A percentile compares a stretch with the other conserved stretches of the same genome.
phyloP scores from a whole-genome alignment of 2,888 invertebrate species.

The Allacma fusca region DNA sequence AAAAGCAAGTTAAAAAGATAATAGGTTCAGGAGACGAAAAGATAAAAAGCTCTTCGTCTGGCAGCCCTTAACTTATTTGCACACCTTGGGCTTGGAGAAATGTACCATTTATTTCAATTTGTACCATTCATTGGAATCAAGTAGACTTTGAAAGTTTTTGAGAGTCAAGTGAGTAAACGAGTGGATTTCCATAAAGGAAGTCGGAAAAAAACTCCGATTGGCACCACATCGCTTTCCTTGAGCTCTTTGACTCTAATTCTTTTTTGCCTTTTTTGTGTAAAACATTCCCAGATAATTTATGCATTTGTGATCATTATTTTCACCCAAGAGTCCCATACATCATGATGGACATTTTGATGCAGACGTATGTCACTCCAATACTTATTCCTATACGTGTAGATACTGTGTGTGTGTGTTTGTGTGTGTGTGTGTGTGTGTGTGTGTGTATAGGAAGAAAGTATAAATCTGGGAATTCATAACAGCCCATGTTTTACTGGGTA shows the following conservation, averaged over 20 bases:
- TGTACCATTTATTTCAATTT: neutral
- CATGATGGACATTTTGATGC: neutral
- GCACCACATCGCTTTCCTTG: neutral
- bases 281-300: constrained; percentile 19
- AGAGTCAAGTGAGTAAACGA: neutral
- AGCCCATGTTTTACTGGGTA: neutral
- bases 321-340: constrained; percentile 9
- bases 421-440: too few relatives aligned
- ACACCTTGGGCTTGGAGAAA: neutral
- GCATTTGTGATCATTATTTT: constrained; percentile 25
- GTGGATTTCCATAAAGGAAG: constrained; percentile 1
- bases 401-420: too few relatives aligned
- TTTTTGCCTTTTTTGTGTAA: constrained; percentile 30
- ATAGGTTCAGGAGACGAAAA: neutral
- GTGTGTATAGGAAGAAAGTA: neutral
- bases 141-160: neutral
- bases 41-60: neutral
- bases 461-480: neutral
- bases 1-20: neutral
- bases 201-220: neutral
- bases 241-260: constrained; percentile 21
- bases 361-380: neutral
- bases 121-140: neutral
- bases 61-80: neutral
- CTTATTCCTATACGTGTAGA: neutral